A percentile compares a stretch with the other conserved stretches of the same genome.
phyloP scores from a whole-genome alignment of 30 jellyfish, hydroid and myxozoan species.

The Hydra vulgaris region DNA sequence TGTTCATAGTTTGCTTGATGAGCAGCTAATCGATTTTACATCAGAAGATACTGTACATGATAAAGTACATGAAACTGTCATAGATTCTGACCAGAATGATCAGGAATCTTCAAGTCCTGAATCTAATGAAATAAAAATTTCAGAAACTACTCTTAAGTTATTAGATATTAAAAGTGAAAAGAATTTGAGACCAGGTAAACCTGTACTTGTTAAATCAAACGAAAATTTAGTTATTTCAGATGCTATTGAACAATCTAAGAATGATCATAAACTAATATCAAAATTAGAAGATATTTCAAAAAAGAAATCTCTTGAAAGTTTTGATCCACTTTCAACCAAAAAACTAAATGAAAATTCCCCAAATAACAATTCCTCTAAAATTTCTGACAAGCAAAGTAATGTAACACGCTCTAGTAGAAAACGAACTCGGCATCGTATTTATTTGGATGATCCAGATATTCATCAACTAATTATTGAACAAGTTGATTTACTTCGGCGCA shows the following conservation, averaged over 20 bases:
- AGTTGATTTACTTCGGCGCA: conserved; percentile 36
- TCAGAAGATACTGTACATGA: conserved; percentile 11
- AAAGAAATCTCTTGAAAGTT: not conserved
- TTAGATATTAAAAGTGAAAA: not conserved
- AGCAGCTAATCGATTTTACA: not conserved
- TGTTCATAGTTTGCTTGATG: not conserved
- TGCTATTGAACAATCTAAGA: not conserved
- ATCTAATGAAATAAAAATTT: conserved; percentile 2
- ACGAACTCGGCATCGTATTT: conserved; percentile 58
- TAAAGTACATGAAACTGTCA: not conserved
- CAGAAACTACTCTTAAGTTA: conserved; percentile 11
- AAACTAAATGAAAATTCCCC: not conserved
- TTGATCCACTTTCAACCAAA: not conserved
- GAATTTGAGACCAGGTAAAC: conserved; percentile 17
- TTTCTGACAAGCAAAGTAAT: not conserved
- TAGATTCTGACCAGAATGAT: not conserved
- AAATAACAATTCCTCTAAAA: not conserved
- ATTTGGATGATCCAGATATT: conserved; percentile 82
- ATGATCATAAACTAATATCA: not conserved
- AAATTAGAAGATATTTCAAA: not conserved
- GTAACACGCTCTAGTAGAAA: conserved; percentile 9
- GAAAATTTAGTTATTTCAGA: not conserved
- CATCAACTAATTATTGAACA: conserved; percentile 70
- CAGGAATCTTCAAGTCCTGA: conserved; percentile 2
- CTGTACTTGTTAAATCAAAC: not conserved